phyloP scores from a whole-genome alignment of 2,888 invertebrate species.

The Hirtodrosophila trivittata region DNA sequence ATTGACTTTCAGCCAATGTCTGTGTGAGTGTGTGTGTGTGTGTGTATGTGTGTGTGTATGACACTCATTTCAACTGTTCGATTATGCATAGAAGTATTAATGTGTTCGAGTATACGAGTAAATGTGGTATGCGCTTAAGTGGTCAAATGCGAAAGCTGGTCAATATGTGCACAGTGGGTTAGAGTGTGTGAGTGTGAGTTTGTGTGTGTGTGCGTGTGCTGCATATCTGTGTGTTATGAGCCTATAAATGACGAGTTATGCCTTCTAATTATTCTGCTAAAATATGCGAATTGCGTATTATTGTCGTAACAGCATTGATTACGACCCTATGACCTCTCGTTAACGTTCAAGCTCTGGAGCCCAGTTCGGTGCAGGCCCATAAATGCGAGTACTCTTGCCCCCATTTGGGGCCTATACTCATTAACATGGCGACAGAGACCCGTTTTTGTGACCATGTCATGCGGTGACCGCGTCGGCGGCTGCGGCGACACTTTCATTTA shows the following conservation, averaged over 20 bases:
- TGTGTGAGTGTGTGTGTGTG: conserved; percentile 24
- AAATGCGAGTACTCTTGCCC: conserved; percentile 38
- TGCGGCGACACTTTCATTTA: too few relatives aligned
- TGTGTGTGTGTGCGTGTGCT: conserved; percentile 12
- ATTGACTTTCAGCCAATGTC: conserved; percentile 38
- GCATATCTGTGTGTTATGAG: conserved; percentile 49
- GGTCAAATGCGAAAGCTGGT: conserved; percentile 27
- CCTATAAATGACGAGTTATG: conserved; percentile 75
- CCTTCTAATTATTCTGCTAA: conserved; percentile 67
- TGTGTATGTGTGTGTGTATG: conserved; percentile 25
- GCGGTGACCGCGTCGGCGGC: conserved; percentile 22
- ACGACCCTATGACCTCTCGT: neutral
- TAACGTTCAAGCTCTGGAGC: conserved; percentile 5
- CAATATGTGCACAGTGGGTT: conserved; percentile 35
- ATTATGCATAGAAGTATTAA: conserved; percentile 56
- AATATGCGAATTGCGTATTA: conserved; percentile 62
- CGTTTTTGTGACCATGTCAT: conserved; percentile 48
- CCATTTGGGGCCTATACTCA: conserved; percentile 19
- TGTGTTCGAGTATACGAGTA: conserved; percentile 13
- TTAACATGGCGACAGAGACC: conserved; percentile 23
- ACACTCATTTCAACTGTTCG: conserved; percentile 50
- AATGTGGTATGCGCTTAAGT: conserved; percentile 11
- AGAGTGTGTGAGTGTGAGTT: neutral
- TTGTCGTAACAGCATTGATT: conserved; percentile 43
- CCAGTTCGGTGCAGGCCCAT: conserved; percentile 44